phyloP scores from a whole-genome alignment of 1,140 invertebrate species.

The Thrips palmi region DNA sequence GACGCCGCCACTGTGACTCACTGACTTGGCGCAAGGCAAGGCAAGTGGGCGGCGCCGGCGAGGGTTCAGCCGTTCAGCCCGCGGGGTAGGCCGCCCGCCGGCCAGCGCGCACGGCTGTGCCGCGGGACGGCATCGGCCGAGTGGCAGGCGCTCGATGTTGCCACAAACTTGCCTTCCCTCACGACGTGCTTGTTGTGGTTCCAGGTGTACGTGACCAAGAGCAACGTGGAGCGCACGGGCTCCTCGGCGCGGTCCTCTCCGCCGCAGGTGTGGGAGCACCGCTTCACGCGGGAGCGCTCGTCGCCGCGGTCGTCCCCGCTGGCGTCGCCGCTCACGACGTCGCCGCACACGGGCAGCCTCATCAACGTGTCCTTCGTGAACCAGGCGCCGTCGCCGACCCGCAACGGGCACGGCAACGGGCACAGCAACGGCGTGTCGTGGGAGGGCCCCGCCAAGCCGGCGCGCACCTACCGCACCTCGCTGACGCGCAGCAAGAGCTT shows the following conservation, averaged over 20 bases:
- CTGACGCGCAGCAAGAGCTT: constrained; percentile 68
- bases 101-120: too few species aligned
- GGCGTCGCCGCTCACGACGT: too few species aligned
- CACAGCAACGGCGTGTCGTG: constrained; percentile 23
- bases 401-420: constrained; percentile 13
- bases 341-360: constrained; percentile 37
- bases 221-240: constrained; percentile 13
- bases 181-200: constrained; percentile 3
- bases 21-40: too few species aligned
- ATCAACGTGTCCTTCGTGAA: constrained; percentile 60
- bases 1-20: too few species aligned
- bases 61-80: too few species aligned
- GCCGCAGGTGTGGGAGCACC: constrained; percentile 6
- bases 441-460: constrained; percentile 45
- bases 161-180: not conserved
- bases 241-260: too few species aligned
- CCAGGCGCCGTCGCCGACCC: constrained; percentile 27
- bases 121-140: too few species aligned
- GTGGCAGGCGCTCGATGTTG: too few species aligned
- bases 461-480: constrained; percentile 49
- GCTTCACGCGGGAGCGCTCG: too few species aligned
- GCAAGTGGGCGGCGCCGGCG: too few species aligned
- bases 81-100: too few species aligned
- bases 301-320: too few species aligned
- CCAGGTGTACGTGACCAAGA: constrained; percentile 16